phyloP scores from a whole-genome alignment of 2,888 invertebrate species.

The Dynastes grantii region DNA sequence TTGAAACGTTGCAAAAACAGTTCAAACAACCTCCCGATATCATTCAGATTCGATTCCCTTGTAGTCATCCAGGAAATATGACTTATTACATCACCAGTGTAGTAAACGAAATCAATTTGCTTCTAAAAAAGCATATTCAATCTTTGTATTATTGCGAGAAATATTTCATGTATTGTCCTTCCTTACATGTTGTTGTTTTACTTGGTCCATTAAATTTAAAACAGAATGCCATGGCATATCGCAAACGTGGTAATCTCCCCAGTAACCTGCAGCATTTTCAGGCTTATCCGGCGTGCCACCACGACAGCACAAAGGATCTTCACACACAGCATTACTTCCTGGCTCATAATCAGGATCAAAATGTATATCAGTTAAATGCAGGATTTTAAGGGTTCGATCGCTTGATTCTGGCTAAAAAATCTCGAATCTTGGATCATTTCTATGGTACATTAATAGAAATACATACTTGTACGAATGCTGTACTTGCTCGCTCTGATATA shows the following conservation, averaged over 20 bases:
- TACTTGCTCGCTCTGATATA: conserved; percentile 56
- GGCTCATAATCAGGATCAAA: conserved; percentile 82
- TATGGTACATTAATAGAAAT: background rate
- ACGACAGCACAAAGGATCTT: conserved; percentile 86
- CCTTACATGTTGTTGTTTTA: conserved; percentile 57
- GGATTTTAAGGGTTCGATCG: conserved; percentile 67
- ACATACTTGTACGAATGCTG: conserved; percentile 2
- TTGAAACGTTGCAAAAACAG: conserved; percentile 70
- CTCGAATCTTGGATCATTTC: background rate
- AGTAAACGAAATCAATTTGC: conserved; percentile 80
- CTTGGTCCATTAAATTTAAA: conserved; percentile 77
- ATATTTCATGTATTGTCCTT: background rate
- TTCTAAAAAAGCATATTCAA: conserved; percentile 45
- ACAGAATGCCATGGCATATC: conserved; percentile 83
- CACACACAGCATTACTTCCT: conserved; percentile 80
- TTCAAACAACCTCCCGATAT: conserved; percentile 73
- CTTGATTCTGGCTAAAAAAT: conserved; percentile 67
- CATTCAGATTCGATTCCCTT: conserved; percentile 75
- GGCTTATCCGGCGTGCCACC: conserved; percentile 69
- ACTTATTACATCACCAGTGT: conserved; percentile 90
- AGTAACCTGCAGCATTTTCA: conserved; percentile 77
- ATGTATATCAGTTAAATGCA: conserved; percentile 86
- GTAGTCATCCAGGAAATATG: conserved; percentile 91
- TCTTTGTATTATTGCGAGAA: background rate
- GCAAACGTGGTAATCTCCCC: conserved; percentile 87